These are phyloP conservation scores for Margaritifera margaritifera DNA, from an alignment of 2,888 invertebrate species.

Conservation along the genomic window DNA sequence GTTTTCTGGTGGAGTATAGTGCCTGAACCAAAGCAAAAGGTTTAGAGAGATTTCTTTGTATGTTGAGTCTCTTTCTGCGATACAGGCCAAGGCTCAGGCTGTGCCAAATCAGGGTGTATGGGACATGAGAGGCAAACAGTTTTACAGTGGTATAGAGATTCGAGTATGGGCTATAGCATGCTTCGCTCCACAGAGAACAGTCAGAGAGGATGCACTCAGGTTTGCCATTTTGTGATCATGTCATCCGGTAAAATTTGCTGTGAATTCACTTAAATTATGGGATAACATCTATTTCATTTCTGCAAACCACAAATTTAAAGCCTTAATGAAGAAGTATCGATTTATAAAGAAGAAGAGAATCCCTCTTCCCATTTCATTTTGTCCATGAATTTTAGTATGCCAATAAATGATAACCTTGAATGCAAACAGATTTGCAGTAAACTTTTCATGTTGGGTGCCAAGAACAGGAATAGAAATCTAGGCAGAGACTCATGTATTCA, in stretches of 20 bases:
- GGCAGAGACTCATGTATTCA: no score
- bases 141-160: conserved; percentile 99
- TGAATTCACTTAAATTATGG: background rate
- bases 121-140: conserved; percentile 99
- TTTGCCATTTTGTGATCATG: conserved; percentile 54
- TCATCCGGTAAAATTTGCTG: background rate
- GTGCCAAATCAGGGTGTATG: conserved; percentile 99
- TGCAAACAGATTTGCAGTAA: no score
- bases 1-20: no score
- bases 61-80: conserved; percentile 2
- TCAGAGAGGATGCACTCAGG: conserved; percentile 95
- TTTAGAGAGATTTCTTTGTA: background rate
- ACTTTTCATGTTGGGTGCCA: no score
- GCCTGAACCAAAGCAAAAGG: no score
- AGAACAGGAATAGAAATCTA: no score
- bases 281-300: background rate
- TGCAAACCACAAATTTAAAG: background rate
- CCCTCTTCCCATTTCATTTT: no score
- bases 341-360: no score
- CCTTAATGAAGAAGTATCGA: no score
- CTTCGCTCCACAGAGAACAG: conserved; percentile 98
- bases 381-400: no score
- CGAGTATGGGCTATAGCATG: conserved; percentile 99
- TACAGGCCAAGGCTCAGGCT: conserved; percentile 89
- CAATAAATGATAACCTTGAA: no score